These are phyloP conservation scores for Acanthococcus lagerstroemiae DNA, from an alignment of 2,888 invertebrate genomes.

Conservation along the genomic window DNA sequence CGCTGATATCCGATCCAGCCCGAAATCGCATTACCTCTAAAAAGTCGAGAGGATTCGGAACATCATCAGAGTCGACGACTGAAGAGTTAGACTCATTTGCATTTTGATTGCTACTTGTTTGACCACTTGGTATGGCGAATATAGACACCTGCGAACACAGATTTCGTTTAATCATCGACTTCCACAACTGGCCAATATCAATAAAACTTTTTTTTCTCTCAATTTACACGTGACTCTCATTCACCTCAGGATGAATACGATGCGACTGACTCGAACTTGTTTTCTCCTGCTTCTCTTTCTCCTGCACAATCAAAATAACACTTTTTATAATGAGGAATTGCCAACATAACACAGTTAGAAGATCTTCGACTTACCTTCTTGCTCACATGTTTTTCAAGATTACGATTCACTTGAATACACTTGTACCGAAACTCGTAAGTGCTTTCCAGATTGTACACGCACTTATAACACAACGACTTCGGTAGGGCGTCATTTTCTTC, in stretches of 20 bases:
- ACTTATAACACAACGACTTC: slow-evolving; percentile 47
- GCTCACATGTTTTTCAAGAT: slow-evolving; percentile 33
- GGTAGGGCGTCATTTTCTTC: slow-evolving; percentile 45
- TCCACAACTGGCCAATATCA: no score
- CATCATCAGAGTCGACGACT: slow-evolving; percentile 32
- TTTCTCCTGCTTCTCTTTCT: neutral
- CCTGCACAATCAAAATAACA: slow-evolving; percentile 5
- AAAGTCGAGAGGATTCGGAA: slow-evolving; percentile 38
- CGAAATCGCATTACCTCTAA: slow-evolving; percentile 34
- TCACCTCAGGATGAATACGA: slow-evolving; percentile 24
- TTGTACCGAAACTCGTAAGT: slow-evolving; percentile 46
- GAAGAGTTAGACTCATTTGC: neutral
- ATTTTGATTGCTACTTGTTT: neutral
- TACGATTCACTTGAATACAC: slow-evolving; percentile 42
- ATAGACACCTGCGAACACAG: slow-evolving; percentile 14
- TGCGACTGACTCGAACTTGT: neutral
- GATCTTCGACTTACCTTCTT: no score
- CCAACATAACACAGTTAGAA: no score
- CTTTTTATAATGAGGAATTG: no score
- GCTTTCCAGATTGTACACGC: slow-evolving; percentile 46
- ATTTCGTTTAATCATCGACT: no score
- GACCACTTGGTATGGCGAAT: slow-evolving; percentile 13
- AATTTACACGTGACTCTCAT: neutral
- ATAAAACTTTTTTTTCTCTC: no score
- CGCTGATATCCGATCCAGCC: neutral